Evolutionary conservation across 2,113 vertebrate species (phyloP), one percentile per base, ranked within the genome.

Genomic region (Thinocorus orbignyianus): DNA sequence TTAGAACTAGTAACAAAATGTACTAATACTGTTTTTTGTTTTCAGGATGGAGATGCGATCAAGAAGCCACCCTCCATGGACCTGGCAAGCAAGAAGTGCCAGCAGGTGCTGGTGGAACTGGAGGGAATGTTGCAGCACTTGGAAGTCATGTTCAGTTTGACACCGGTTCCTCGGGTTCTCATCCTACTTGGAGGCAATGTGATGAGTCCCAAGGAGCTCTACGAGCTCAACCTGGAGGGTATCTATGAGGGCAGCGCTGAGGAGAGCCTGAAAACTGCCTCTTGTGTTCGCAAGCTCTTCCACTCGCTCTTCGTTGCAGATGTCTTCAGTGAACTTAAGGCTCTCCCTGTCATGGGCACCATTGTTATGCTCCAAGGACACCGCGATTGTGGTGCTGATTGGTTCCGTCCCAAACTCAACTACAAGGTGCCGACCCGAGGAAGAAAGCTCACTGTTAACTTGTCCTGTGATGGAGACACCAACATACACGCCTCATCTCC

Each of bases 321-420:
- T 73, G 97, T 99, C 88, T 98, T 99, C 96, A 99, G 98, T 5
- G 99, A 99, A 84, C 97, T 98, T 35, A 98, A 98, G 84, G 97
- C 98, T 20, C 97, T 99, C 39, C 98, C 98, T 1, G 97, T 98
- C 30, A 98, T 98, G 98, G 94, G 98, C 92, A 98, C 99, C 74
- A 97, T 98, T 0, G 93, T 99, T 79, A 98, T 99, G 96, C 98
- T 97, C 4, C 98, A 99, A 65, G 99, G 98, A 41, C 99, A 99
- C 97, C 98, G 99, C 1, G 95, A 99, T 76, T 99, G 99, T 37
- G 99, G 99, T 7, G 98, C 99, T 17, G 98, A 98, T 30, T 99
- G 99, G 99, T 99, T 99, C 91, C 97, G 98, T 89, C 99, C 99
- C 58, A 99, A 99, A 97, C 97, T 99, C 48, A 98, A 98, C 95